These are phyloP conservation scores for Drosophila neotestacea DNA, from an alignment of 2,888 invertebrate species.

Conservation along the genomic window DNA sequence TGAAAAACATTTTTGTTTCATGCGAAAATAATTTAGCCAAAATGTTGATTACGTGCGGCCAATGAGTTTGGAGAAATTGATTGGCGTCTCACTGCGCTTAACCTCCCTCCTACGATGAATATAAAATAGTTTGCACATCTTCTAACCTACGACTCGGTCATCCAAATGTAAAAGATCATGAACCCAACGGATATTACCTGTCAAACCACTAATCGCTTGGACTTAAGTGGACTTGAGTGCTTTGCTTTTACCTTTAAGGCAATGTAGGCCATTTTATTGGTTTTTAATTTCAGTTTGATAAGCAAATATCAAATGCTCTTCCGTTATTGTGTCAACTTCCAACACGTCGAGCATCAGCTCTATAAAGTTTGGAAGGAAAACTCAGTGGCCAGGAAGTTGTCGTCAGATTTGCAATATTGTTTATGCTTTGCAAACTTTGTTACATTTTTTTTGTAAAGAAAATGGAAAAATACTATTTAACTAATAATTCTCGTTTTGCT, in stretches of 20 bases:
- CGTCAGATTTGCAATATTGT: constrained; percentile 90
- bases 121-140: constrained; percentile 97
- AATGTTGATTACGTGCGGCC: constrained; percentile 95
- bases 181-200: constrained; percentile 86
- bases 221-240: constrained; percentile 94
- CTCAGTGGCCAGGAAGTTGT: constrained; percentile 94
- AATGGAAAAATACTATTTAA: no score
- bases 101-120: constrained; percentile 97
- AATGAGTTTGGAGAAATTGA: constrained; percentile 93
- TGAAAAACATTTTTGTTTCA: constrained; percentile 96
- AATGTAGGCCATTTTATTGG: constrained; percentile 97
- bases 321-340: constrained; percentile 97
- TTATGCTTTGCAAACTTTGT: constrained; percentile 92
- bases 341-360: constrained; percentile 96
- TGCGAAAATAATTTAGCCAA: constrained; percentile 96
- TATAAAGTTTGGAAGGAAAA: constrained; percentile 94
- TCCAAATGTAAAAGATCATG: constrained; percentile 96
- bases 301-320: constrained; percentile 98
- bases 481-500: no score
- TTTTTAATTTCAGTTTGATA: constrained; percentile 95
- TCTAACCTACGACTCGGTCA: constrained; percentile 94
- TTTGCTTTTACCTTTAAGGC: constrained; percentile 97
- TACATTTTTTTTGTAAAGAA: constrained; percentile 86
- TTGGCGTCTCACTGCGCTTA: constrained; percentile 94
- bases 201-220: constrained; percentile 88